These are phyloP conservation scores for Sepioteuthis lessoniana DNA, from an alignment of 2,888 invertebrate genomes.

Conservation along the genomic window DNA sequence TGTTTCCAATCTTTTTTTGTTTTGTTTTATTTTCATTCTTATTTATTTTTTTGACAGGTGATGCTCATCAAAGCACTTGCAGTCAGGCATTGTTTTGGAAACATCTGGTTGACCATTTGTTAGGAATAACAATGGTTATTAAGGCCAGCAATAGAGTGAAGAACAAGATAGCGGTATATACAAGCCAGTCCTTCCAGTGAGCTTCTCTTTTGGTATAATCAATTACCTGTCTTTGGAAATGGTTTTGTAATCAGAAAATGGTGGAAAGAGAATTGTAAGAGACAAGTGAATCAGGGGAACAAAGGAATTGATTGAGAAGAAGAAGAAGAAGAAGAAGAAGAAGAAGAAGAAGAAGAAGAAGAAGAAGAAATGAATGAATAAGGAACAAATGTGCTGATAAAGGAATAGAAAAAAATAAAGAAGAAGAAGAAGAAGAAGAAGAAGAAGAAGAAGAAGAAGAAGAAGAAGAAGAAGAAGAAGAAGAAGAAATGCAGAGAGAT, in stretches of 20 bases:
- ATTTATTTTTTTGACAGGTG: neutral
- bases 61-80: neutral
- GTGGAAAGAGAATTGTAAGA: neutral
- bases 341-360: too few relatives aligned
- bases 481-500: too few relatives aligned
- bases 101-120: neutral
- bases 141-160: neutral
- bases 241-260: neutral
- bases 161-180: neutral
- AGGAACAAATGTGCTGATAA: too few relatives aligned
- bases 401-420: too few relatives aligned
- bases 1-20: neutral
- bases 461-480: too few relatives aligned
- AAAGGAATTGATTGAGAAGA: too few relatives aligned
- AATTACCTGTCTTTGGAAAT: slow-evolving; percentile 33
- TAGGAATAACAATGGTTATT: neutral
- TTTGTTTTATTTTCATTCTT: neutral
- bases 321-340: too few relatives aligned
- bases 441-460: too few relatives aligned
- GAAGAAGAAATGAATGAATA: too few relatives aligned
- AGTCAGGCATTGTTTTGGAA: neutral
- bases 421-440: too few relatives aligned
- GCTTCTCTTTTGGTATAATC: neutral
- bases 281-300: neutral
- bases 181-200: neutral